phyloP scores from a whole-genome alignment of 2,113 vertebrate species.

The Apodemus speciosus region DNA sequence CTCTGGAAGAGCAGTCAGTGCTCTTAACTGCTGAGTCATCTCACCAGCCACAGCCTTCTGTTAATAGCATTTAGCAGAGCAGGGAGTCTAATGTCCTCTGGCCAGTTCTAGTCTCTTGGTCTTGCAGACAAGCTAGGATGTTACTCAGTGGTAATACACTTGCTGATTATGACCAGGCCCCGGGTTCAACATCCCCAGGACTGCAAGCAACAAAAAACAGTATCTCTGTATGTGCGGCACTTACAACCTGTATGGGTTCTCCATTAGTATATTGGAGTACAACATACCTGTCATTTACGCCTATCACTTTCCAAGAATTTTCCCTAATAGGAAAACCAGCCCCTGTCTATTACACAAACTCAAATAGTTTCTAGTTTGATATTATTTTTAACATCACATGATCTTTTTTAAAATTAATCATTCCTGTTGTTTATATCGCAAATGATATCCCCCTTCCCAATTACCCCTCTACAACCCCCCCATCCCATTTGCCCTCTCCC shows the following conservation, averaged over 20 bases:
- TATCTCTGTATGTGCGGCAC: fast-evolving
- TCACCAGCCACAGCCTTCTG: no score
- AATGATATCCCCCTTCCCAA: no score
- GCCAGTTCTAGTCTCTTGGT: background rate
- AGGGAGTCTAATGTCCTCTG: background rate
- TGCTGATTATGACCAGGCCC: background rate
- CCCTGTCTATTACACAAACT: background rate
- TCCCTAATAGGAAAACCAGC: constrained; percentile 15
- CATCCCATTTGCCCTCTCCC: no score
- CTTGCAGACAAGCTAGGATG: background rate
- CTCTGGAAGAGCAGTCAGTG: no score
- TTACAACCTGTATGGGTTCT: background rate
- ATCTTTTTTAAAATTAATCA: background rate
- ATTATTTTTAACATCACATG: constrained; percentile 26
- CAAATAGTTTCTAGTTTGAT: constrained; percentile 10
- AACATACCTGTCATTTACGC: background rate
- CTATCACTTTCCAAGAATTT: background rate
- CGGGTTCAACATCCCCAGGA: background rate
- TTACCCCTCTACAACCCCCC: no score
- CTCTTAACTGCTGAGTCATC: no score
- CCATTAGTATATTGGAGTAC: background rate
- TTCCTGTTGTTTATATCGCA: no score
- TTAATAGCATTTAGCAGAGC: background rate
- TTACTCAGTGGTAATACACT: background rate
- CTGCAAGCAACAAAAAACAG: background rate